Conservation (phyloP, 2,797 vertebrate species). For the Spea hammondii region DNA sequence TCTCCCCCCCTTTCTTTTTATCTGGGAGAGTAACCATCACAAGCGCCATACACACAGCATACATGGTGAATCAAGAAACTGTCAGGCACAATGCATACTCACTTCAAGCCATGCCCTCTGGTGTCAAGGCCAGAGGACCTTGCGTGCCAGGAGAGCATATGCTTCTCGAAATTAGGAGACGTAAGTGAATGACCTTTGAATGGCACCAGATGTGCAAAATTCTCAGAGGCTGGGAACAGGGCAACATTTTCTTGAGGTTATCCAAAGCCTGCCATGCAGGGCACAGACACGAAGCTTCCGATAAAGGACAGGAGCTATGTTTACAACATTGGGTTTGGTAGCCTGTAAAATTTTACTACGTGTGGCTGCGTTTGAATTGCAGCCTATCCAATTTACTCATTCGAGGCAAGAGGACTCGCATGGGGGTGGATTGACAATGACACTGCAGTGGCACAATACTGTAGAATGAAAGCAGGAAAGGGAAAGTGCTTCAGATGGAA, state of each 20-base stretch:
- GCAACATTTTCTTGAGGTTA: conserved; percentile 30
- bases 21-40: neutral
- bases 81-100: conserved; percentile 11
- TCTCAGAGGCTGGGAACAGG: conserved; percentile 30
- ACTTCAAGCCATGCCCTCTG: conserved; percentile 19
- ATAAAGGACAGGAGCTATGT: conserved; percentile 15
- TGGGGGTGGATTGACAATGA: conserved; percentile 27
- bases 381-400: conserved; percentile 20
- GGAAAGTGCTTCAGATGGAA: neutral
- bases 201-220: conserved; percentile 41
- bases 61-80: neutral
- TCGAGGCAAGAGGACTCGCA: conserved; percentile 12
- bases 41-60: neutral
- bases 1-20: too few species aligned
- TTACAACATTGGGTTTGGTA: conserved; percentile 17
- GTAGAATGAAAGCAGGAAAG: conserved; percentile 9
- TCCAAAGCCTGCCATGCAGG: conserved; percentile 21
- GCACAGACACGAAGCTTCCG: neutral
- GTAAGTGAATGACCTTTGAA: conserved; percentile 38
- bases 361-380: conserved; percentile 34
- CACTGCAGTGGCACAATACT: conserved; percentile 17
- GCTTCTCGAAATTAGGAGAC: conserved; percentile 39
- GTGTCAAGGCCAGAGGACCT: conserved; percentile 25
- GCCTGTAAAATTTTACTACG: conserved; percentile 29
- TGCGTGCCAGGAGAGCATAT: conserved; percentile 44